Base-by-base conservation (phyloP, 2,888 invertebrate species). In the Dorcus hopei region DNA sequence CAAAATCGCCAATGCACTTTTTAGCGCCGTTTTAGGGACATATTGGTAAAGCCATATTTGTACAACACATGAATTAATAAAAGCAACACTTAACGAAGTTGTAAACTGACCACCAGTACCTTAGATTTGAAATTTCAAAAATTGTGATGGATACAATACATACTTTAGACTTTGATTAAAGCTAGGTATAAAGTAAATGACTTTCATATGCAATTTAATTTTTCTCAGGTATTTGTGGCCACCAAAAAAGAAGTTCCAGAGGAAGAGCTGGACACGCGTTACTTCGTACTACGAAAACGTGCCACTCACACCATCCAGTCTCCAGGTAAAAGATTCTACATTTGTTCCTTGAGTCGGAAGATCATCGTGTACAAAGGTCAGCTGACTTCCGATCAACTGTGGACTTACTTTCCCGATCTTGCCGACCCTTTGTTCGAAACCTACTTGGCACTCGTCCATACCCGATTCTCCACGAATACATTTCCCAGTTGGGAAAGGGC, bases 401-500 rank as follows among this genome's bases (percentile, higher is more conserved):
- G 93, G 92, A 86, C 86, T 19, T 89, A 88, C 76, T 89, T 89
- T 78, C 85, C 85, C 63, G 89, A 89, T 76, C 79, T 89, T 56
- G 76, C 75, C 70, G 82, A 89, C 80, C 89, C 91, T 1, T 84
- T 86, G 67, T 99, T 92, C 81, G 91, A 95, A 71, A 95, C 97
- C 2, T 97, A 98, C 80, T 80, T 99, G 77, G 95, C 98, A 43
- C 80, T 99, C 75, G 97, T 99, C 6, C 99, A 99, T 79, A 97
- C 97, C 42, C 86, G 99, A 66, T 99, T 99, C 83, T 98, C 98
- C 9, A 99, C 99, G 65, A 99, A 99, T 80, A 99, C 99, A 26
- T 99, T 99, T 77, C 99, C 99, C 49, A 96, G 95, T 75, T 99
- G 99, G 99, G 97, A 98, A 80, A 85, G 98, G 70, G 98, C 99